phyloP scores from a whole-genome alignment of 2,113 vertebrate genomes.

The human region GRCh38 chr2:21915001-21915500 shows the following conservation, averaged over 20 bases:
- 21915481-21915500: neutral
- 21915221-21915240: neutral
- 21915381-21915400: neutral
- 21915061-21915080: neutral
- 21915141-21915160: slow-evolving; percentile 5
- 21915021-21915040: neutral
- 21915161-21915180: neutral
- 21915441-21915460: neutral
- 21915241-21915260: neutral
- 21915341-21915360: neutral
- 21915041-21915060: neutral
- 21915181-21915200: slow-evolving; percentile 27
- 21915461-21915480: neutral
- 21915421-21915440: neutral
- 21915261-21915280: neutral
- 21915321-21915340: slow-evolving; percentile 17
- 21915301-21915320: slow-evolving; percentile 5
- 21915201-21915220: neutral
- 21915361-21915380: neutral
- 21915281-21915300: neutral
- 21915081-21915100: neutral
- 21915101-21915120: neutral
- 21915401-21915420: neutral
- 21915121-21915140: neutral
- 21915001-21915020: neutral